Base-by-base conservation (phyloP, 2,113 vertebrate species). In the Neolamprologus fasciatus region DNA sequence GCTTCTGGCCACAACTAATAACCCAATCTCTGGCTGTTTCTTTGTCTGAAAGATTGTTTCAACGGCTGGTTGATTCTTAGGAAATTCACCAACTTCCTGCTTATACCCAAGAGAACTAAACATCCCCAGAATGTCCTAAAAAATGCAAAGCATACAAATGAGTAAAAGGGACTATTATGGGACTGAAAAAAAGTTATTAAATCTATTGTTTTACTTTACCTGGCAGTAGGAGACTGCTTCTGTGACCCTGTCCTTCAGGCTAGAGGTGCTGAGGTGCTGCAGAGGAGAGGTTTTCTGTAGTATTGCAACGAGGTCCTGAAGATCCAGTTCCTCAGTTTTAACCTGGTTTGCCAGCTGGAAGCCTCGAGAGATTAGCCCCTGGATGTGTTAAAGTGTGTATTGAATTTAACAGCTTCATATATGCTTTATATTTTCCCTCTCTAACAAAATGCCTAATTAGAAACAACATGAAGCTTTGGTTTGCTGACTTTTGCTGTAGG, bases 1-100 rank as follows among this genome's bases (percentile, higher is more conserved):
- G 89, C 89, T 86, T 93, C 54, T 94, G 58, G 87, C 91, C 53
- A 92, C 79, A 58, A 92, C 85, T 11, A 89, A 50, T 5, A 45
- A 80, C 8, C 91, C 93, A 1, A 53, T 33, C 16, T 91, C 63
- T 5, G 71, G 19, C 33, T 86, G 81, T 37, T 40, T 89, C 16
- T 57, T 35, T 33, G 88, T 81, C 83, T 47, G 76, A 47, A 13
- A 55, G 23, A 12, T 13, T 31, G 23, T 45, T 83, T 82, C 23
- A 23, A 79, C 0, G 4, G n/a, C 19, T 26, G 23, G 81, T 19
- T 42, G 42, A 50, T 19, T 42, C 12, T 84, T 31, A 35, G 73
- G 50, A 68, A 84, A 33, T 28, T 84, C 73, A 17, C 42, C 53
- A 58, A 55, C 12, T 31, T 63, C 40, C 12, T 4, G 53, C 26